Evolutionary conservation across 2,113 vertebrate genomes (phyloP), one percentile per base, ranked within the genome.

Genomic region (Ascaphus truei): DNA sequence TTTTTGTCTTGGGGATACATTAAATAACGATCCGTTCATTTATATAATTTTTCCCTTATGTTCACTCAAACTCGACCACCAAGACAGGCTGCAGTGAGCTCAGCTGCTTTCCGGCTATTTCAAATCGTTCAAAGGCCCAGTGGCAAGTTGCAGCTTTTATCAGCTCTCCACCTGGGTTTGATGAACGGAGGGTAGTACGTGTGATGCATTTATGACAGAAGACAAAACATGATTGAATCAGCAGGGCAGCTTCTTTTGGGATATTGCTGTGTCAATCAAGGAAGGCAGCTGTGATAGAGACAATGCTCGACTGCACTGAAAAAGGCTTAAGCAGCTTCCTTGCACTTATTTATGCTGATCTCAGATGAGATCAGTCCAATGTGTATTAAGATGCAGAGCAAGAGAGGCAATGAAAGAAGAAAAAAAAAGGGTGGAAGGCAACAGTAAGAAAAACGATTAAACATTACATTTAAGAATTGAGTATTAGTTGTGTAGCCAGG

Each of bases 41-140:
- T n/a, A n/a, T n/a, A n/a, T n/a, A n/a, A n/a, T n/a, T n/a, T n/a
- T n/a, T n/a, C n/a, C n/a, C n/a, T n/a, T n/a, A n/a, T n/a, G n/a
- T n/a, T n/a, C 5, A 26, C 47, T 64, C 52, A 9, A 4, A 27
- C 25, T 12, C 30, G 62, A 86, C 85, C 81, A 78, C 87, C 68
- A 3, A 33, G 52, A 13, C 0, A 7, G 68, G 80, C 69, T 79
- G 78, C 72, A 58, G 53, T 76, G 11, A 37, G 82, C 79, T 68
- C 81, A 81, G 84, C 83, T 76, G 76, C 81, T 59, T 53, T 80
- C 85, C 76, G 79, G 74, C 68, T 61, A 62, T 74, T 82, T 86
- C 83, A 90, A 77, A 85, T 84, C 83, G 82, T 78, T 80, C 78
- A 75, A 77, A 83, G 72, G 75, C 31, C 73, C 18, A 37, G 72